Conservation (phyloP, 2,797 vertebrate genomes). For the Coilia nasus region DNA sequence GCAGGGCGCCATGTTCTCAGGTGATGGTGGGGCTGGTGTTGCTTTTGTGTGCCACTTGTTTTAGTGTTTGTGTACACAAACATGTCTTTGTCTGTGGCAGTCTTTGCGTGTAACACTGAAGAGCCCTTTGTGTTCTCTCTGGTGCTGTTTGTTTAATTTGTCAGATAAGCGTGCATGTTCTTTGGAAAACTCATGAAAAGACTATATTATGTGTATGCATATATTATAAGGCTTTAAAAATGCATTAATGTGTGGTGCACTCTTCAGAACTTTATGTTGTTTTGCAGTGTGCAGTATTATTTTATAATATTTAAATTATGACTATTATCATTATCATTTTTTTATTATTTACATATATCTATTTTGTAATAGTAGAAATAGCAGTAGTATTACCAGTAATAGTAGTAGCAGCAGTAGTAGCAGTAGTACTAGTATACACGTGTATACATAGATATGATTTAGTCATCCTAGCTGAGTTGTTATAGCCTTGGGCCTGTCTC, state of each 20-base stretch:
- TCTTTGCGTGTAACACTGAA: background rate
- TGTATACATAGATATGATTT: no score
- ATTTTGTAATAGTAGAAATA: background rate
- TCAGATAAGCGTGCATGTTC: constrained; percentile 31
- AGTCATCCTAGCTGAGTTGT: background rate
- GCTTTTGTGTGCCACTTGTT: background rate
- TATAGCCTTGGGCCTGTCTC: constrained; percentile 60
- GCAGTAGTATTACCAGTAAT: background rate
- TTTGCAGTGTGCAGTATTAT: background rate
- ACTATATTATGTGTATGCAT: no score
- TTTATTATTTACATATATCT: background rate
- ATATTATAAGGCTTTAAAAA: no score
- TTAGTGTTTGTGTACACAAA: background rate
- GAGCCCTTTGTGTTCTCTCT: constrained; percentile 2
- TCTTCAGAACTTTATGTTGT: no score
- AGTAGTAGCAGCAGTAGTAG: background rate
- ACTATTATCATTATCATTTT: background rate
- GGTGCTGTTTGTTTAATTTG: constrained; percentile 38
- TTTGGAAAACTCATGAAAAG: no score
- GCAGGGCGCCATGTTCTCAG: background rate
- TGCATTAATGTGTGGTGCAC: no score
- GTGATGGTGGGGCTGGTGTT: constrained; percentile 2
- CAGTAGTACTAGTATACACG: no score
- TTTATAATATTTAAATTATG: background rate
- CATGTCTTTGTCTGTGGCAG: background rate